Evolutionary conservation across 2,888 invertebrate genomes (phyloP).

Genomic region (Cryptus armator): DNA sequence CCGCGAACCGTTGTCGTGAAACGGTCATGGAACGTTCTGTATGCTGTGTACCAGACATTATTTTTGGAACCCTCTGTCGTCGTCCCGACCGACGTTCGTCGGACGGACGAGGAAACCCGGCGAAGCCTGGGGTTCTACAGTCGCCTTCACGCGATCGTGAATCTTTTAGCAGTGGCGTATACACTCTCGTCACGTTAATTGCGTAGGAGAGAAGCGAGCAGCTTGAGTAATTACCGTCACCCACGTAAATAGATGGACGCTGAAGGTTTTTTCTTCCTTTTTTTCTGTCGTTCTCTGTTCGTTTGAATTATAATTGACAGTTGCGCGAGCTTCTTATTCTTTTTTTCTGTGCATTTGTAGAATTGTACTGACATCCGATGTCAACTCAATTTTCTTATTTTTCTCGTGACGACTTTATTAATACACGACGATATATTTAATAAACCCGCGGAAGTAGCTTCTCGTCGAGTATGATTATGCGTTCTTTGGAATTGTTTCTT

Average conservation of each 20-base stretch:
- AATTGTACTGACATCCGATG: no score
- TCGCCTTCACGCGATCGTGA: slow-evolving; percentile 73
- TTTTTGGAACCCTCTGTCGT: slow-evolving; percentile 64
- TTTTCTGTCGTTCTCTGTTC: slow-evolving; percentile 14
- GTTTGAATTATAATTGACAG: slow-evolving; percentile 70
- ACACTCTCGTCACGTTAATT: slow-evolving; percentile 77
- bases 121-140: background rate
- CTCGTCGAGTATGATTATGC: background rate
- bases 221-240: slow-evolving; percentile 65
- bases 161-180: slow-evolving; percentile 77
- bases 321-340: background rate
- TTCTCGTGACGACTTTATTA: no score
- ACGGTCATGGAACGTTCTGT: slow-evolving; percentile 23
- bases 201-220: slow-evolving; percentile 75
- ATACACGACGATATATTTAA: no score
- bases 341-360: background rate
- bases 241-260: slow-evolving; percentile 60
- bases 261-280: slow-evolving; percentile 58
- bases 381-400: no score
- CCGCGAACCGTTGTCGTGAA: slow-evolving; percentile 37
- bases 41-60: slow-evolving; percentile 37
- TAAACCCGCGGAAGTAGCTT: background rate
- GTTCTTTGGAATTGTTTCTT: background rate
- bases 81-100: slow-evolving; percentile 29
- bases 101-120: slow-evolving; percentile 19